A percentile compares a stretch with the other conserved stretches of the same genome.
phyloP scores from a whole-genome alignment of 2,113 vertebrate genomes.

The Oncorhynchus keta region DNA sequence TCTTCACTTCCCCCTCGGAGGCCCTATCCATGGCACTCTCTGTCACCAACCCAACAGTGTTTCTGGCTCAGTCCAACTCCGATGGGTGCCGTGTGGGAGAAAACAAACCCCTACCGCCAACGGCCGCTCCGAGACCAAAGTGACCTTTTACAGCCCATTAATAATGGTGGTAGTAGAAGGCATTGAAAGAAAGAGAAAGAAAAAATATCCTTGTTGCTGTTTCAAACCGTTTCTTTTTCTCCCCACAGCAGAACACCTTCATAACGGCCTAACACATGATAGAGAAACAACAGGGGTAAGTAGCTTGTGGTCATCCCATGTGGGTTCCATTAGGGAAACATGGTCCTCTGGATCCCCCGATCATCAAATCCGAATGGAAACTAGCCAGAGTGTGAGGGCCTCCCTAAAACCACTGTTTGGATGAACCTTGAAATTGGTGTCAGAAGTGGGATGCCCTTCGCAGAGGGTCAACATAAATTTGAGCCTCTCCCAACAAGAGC shows the following conservation, averaged over 20 bases:
- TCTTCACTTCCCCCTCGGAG: background rate
- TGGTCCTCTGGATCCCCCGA: background rate
- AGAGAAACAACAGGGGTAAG: background rate
- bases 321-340: constrained; percentile 8
- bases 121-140: constrained; percentile 58
- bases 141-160: constrained; percentile 71
- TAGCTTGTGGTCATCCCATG: background rate
- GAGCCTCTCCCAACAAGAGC: background rate
- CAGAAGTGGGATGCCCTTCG: too few species aligned
- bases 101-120: constrained; percentile 30
- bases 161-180: constrained; percentile 43
- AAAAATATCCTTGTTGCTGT: constrained; percentile 18
- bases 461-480: background rate
- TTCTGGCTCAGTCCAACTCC: background rate
- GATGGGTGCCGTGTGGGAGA: background rate
- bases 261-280: background rate
- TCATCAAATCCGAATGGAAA: background rate
- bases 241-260: constrained; percentile 6
- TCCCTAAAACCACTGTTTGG: background rate
- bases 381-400: background rate
- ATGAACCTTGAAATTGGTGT: background rate
- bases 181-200: constrained; percentile 28
- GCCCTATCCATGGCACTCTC: background rate
- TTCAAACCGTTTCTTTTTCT: constrained; percentile 32
- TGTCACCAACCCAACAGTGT: background rate